Base-by-base conservation (phyloP, 1,140 invertebrate species). In the Listronotus oregonensis region DNA sequence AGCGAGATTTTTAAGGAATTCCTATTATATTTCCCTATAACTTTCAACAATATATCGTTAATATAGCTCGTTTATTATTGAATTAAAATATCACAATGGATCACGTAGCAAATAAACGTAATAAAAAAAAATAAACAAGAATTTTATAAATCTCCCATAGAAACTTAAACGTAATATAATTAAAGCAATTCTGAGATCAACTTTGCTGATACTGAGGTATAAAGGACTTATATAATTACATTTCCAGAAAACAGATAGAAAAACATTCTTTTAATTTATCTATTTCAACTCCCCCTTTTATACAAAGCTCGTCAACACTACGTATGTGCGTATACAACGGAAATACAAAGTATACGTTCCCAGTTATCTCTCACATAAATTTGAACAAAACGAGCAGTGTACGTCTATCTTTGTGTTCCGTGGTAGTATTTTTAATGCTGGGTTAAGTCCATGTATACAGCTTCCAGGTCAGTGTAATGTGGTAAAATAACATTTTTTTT, bases 141-240 rank as follows among this genome's bases (percentile, higher is more conserved):
- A 59, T 59, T 59, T 47, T 34, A 37, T 34, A 47, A 59, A 59
- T 59, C 57, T 46, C 15, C 18, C 31, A 43, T 59, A 37, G 43
- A 59, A 59, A 51, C 58, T 42, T 11, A n/a, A n/a, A n/a, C n/a
- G 37, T 52, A 61, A 52, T 51, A 61, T 61, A 61, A 61, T 51
- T 61, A 52, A 52, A 61, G 27, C n/a, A 42, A 51, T 56, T 61
- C 46, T 18, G 39, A 7, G 58, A 61, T 61, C 49, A 61, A 61
- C 40, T 61, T 61, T 32, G 50, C 11, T 37, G 58, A 61, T 61
- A 61, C 12, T 6, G 12, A 40, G 14, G 17, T 61, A 47, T 51
- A 47, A 61, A 61, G 47, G 58, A 61, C n/a, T 61, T 51, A 61
- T 61, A 51, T 61, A 50, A 31, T 61, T 61, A 51, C 32, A 51